phyloP scores from a whole-genome alignment of 2,113 vertebrate genomes.

The Leucopternis melanops region DNA sequence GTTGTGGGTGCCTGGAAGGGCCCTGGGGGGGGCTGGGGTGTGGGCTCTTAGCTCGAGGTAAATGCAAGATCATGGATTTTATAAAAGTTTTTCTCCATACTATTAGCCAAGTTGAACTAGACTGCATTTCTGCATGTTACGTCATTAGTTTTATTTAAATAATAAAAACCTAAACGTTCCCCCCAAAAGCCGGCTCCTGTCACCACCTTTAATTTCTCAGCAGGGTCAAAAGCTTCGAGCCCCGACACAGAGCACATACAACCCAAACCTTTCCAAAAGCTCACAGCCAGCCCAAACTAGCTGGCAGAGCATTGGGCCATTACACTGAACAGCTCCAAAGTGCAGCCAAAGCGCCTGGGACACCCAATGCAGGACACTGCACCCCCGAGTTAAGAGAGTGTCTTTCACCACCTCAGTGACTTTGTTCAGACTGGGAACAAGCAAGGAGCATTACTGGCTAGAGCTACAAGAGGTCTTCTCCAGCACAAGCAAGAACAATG shows the following conservation, averaged over 20 bases:
- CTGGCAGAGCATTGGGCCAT: not conserved
- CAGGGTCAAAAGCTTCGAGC: not conserved
- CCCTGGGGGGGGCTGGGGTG: not conserved
- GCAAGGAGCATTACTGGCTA: not conserved
- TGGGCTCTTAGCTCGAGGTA: not conserved
- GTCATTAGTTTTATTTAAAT: not conserved
- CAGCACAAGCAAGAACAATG: not conserved
- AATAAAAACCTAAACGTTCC: not conserved
- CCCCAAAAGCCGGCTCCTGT: not conserved
- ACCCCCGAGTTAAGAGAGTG: no score
- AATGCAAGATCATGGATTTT: not conserved
- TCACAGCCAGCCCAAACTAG: not conserved
- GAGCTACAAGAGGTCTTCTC: not conserved
- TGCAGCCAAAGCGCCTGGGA: accelerated
- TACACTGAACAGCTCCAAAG: accelerated
- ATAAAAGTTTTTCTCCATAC: not conserved
- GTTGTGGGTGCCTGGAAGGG: not conserved
- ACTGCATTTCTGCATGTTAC: not conserved
- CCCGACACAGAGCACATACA: not conserved
- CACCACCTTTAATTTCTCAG: not conserved
- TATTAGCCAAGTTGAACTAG: not conserved
- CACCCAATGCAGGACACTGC: accelerated
- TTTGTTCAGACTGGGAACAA: not conserved
- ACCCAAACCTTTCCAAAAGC: not conserved
- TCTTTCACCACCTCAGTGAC: not conserved